Evolutionary conservation across 2,797 vertebrate species (phyloP), one percentile per base, ranked within the genome.

Genomic region (Balearica regulorum): DNA sequence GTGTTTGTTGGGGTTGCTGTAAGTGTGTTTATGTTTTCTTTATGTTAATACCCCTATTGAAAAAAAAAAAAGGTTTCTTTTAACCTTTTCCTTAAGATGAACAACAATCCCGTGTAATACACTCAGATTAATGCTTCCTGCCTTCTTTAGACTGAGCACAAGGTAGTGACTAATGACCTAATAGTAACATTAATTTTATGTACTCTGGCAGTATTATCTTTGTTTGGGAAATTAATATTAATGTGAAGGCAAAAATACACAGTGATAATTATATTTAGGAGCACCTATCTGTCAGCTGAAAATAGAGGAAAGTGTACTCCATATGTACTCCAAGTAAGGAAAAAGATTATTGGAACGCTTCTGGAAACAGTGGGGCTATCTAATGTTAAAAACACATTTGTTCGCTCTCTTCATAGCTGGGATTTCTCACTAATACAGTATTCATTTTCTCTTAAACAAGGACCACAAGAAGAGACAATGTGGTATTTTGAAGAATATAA

Each of bases 101-200:
- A 72, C 26, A 80, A 46, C 89, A 87, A 7, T 43, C 64, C 60
- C 37, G 4, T 77, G 64, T 68, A 65, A 83, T 65, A 75, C 14
- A 11, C 58, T 44, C 76, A 86, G 79, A 96, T 95, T 92, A 94
- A 96, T 91, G 73, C 26, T 80, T 94, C 79, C 58, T 46, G 91
- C 83, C 80, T 82, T 85, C 87, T 96, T 93, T 94, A 94, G 93
- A 71, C 53, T 92, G 81, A 96, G 89, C 83, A 93, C 72, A 95
- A 79, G 62, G 51, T 87, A 91, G 88, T 95, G 71, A 80, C 92
- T 97, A 96, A 97, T 94, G 90, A 97, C 88, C 84, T 94, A 94
- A 94, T 46, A 82, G 87, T 87, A 85, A 33, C 89, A 79, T 90
- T 91, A 96, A 96, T 97, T 94, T 95, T 92, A 77, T 21, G 16